Conservation (phyloP, 2,113 vertebrate genomes). For the Equus przewalskii region DNA sequence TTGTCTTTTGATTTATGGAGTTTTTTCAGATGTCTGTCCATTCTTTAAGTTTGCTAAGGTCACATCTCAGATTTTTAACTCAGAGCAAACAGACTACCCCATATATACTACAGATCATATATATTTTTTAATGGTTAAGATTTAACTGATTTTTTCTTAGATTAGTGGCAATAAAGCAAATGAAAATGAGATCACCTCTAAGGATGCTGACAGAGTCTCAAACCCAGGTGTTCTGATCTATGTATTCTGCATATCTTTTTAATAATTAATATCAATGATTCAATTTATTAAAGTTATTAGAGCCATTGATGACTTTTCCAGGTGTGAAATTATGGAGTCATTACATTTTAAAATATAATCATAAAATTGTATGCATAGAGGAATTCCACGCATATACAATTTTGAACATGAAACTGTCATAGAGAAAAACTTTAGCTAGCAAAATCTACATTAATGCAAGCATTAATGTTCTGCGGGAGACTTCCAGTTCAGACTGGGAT, state of each 20-base stretch:
- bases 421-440: slow-evolving; percentile 74
- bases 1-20: slow-evolving; percentile 1
- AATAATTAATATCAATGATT: slow-evolving; percentile 68
- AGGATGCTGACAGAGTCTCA: not conserved
- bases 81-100: not conserved
- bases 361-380: slow-evolving; percentile 69
- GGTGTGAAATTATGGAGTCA: slow-evolving; percentile 62
- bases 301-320: slow-evolving; percentile 49
- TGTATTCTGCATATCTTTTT: slow-evolving; percentile 17
- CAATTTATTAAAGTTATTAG: slow-evolving; percentile 60
- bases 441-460: slow-evolving; percentile 69
- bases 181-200: slow-evolving; percentile 25
- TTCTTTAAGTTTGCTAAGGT: not conserved
- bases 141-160: slow-evolving; percentile 26
- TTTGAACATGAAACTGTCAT: slow-evolving; percentile 75
- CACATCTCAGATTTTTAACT: slow-evolving; percentile 4
- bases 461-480: slow-evolving; percentile 60
- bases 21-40: not conserved
- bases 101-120: not conserved
- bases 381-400: slow-evolving; percentile 56
- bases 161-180: not conserved
- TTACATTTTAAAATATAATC: slow-evolving; percentile 72
- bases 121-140: not conserved
- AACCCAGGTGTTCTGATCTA: slow-evolving; percentile 24
- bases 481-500: slow-evolving; percentile 52